Conservation (phyloP, 37 sponge, comb jelly and placozoan genomes). For the Diacarnus erythraeanus region DNA sequence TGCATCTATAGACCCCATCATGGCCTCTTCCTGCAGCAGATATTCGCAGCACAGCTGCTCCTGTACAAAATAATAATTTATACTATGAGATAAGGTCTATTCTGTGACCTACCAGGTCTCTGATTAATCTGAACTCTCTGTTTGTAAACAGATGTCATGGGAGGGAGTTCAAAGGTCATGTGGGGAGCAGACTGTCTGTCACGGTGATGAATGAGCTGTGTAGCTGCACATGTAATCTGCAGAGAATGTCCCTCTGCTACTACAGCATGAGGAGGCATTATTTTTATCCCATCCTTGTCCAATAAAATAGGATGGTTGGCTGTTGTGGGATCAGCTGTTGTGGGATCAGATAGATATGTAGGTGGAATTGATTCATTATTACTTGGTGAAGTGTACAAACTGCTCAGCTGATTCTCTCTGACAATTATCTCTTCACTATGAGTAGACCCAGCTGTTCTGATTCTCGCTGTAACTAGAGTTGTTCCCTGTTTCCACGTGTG, state of each 20-base stretch:
- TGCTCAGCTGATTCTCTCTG: background rate
- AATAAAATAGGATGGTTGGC: too few species aligned
- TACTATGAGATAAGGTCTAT: background rate
- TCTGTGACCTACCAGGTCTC: constrained; percentile 4
- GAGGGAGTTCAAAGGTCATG: constrained; percentile 28
- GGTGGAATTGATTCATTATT: background rate
- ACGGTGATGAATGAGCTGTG: background rate
- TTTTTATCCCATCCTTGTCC: background rate
- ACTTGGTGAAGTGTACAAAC: background rate
- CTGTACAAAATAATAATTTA: background rate
- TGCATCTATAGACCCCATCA: constrained; percentile 22
- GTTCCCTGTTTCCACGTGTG: too few species aligned
- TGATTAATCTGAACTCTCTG: background rate
- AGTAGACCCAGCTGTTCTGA: too few species aligned
- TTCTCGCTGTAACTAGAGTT: too few species aligned
- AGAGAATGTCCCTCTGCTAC: constrained; percentile 12
- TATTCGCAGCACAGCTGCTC: constrained; percentile 5
- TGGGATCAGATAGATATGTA: too few species aligned
- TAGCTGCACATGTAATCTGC: background rate
- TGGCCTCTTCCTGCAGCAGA: background rate
- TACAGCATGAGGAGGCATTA: background rate
- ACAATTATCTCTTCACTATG: too few species aligned
- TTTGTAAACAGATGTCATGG: background rate
- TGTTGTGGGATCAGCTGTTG: too few species aligned
- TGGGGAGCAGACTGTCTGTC: background rate